Conservation (phyloP, 2,888 invertebrate species). For the Pachydiplax longipennis region DNA sequence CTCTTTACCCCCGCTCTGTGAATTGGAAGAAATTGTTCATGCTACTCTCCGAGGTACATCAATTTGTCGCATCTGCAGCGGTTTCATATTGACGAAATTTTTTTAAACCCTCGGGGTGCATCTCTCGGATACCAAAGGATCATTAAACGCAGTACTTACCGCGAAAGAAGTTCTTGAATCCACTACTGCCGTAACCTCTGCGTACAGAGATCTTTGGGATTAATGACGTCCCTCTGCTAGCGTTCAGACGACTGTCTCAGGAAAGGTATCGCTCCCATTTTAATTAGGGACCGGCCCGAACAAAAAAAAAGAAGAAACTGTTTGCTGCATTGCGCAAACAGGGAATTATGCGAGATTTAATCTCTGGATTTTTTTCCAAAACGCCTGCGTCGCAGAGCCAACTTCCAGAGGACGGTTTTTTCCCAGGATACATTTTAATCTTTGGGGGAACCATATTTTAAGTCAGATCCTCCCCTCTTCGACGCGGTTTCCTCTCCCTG, state of each 20-base stretch:
- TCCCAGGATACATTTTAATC: neutral
- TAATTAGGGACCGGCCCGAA: neutral
- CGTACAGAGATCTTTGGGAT: too few species aligned
- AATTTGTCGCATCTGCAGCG: too few species aligned
- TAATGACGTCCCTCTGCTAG: neutral
- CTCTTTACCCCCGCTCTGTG: too few species aligned
- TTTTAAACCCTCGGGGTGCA: too few species aligned
- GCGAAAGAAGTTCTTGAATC: too few species aligned
- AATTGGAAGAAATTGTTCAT: too few species aligned
- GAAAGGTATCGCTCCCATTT: neutral
- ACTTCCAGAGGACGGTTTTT: neutral
- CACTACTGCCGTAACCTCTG: too few species aligned
- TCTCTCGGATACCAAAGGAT: too few species aligned
- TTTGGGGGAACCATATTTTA: neutral
- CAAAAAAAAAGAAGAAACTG: neutral
- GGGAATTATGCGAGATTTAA: neutral
- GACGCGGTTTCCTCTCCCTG: neutral
- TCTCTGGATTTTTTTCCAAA: neutral
- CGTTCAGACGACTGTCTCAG: neutral
- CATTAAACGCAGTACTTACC: too few species aligned
- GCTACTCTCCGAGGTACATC: too few species aligned
- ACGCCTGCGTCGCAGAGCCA: neutral
- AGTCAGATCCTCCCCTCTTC: neutral
- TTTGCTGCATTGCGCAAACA: constrained; percentile 1
- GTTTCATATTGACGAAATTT: too few species aligned